Base-by-base conservation (phyloP, 2,888 invertebrate genomes). In the Willowsia nigromaculata region DNA sequence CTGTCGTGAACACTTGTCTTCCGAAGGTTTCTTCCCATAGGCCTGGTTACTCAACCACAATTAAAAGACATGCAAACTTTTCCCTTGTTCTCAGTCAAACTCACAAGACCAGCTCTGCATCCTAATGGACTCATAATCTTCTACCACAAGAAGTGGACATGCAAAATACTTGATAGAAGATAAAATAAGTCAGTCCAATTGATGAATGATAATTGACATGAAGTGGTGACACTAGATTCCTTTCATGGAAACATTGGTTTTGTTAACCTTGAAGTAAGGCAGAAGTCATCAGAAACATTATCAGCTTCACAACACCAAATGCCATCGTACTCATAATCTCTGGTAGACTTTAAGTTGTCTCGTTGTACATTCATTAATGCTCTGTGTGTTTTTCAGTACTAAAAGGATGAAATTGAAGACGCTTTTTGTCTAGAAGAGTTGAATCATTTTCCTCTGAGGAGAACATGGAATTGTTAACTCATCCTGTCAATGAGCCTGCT, bases 121-220 rank as follows among this genome's bases (percentile, higher is more conserved):
- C 30, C 33, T 87, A 87, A 87, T 87, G 81, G 50, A 18, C 40
- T 87, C 68, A 81, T 84, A 68, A 84, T 81, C 53, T 25, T 7
- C n/a, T n/a, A n/a, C 6, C 65, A 50, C 30, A 53, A 78, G 5
- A 53, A 47, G 53, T 62, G 33, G 62, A 53, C 65, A 50, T 27
- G 59, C 40, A 62, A 81, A 87, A 80, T 74, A 40, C 65, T 37
- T 80, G 87, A 81, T 81, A 87, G 71, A 81, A 80, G 87, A 87
- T 87, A 80, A 71, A n/a, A 87, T 40, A 87, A 33, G 40, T 47
- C 87, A 80, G 78, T 37, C 43, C 56, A 56, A 87, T 87, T 87
- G 87, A 87, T 87, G 81, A 53, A 87, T 87, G 81, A 81, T 87
- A 87, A 87, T 87, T 87, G 87, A 87, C 87, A 81, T 62, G 68